Evolutionary conservation across 2,113 vertebrate species (phyloP).

Genomic region (Alouatta palliata): DNA sequence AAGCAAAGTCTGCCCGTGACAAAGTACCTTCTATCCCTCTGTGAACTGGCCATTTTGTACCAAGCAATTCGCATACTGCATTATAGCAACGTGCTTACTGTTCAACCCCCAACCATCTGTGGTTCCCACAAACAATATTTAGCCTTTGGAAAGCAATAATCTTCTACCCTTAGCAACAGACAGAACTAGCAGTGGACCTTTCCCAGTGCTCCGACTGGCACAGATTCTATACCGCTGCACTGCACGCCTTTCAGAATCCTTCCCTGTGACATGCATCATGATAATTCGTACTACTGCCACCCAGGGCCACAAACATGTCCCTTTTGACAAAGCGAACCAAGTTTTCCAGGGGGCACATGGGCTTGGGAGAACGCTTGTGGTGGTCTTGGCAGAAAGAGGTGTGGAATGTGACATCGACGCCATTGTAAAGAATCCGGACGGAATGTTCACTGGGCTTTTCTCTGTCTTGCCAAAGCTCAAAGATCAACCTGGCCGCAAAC

Average conservation of each 20-base stretch:
- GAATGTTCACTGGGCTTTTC: constrained; percentile 86
- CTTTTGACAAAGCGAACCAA: constrained; percentile 92
- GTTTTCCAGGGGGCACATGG: constrained; percentile 94
- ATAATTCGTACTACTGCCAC: constrained; percentile 88
- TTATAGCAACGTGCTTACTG: neutral
- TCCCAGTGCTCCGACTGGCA: neutral
- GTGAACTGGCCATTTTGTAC: constrained; percentile 31
- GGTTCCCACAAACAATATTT: constrained; percentile 14
- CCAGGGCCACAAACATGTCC: constrained; percentile 93
- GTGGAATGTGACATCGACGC: constrained; percentile 94
- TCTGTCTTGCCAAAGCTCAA: constrained; percentile 95
- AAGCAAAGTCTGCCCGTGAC: constrained; percentile 32
- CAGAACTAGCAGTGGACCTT: neutral
- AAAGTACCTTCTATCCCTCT: constrained; percentile 52
- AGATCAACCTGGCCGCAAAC: constrained; percentile 95
- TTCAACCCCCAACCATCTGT: constrained; percentile 41
- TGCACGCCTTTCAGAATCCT: constrained; percentile 71
- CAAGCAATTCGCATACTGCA: neutral
- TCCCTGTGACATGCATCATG: constrained; percentile 91
- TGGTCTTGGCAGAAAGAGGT: constrained; percentile 92
- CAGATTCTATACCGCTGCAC: neutral
- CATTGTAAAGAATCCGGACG: constrained; percentile 95
- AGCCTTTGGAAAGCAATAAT: constrained; percentile 57
- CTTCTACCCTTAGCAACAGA: constrained; percentile 48
- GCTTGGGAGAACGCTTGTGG: constrained; percentile 84